Evolutionary conservation across 2,797 vertebrate genomes (phyloP).

Genomic region (Danio choprae): DNA sequence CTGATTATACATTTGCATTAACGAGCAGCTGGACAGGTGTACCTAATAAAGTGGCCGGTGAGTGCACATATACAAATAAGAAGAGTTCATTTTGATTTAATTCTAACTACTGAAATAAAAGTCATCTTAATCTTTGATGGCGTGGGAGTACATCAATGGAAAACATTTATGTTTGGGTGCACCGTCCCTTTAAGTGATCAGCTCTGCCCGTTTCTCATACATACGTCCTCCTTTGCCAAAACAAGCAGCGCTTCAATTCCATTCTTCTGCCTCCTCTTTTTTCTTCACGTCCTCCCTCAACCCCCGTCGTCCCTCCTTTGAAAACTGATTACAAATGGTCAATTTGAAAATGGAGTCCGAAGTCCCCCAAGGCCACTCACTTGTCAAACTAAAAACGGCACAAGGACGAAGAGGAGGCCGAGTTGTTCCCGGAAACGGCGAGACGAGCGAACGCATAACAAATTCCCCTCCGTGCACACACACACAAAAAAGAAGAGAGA

Average conservation of each 20-base stretch:
- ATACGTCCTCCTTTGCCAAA: constrained; percentile 24
- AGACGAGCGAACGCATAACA: constrained; percentile 75
- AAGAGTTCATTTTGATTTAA: too few relatives aligned
- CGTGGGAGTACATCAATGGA: too few relatives aligned
- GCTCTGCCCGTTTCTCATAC: neutral
- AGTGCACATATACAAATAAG: too few relatives aligned
- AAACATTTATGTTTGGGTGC: neutral
- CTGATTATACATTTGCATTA: too few relatives aligned
- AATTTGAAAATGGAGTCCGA: constrained; percentile 84
- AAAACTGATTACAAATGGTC: constrained; percentile 85
- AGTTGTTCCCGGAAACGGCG: constrained; percentile 63
- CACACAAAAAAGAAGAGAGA: constrained; percentile 60
- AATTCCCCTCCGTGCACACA: constrained; percentile 67
- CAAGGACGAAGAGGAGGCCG: constrained; percentile 77
- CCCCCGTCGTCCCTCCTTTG: constrained; percentile 63
- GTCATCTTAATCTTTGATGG: too few relatives aligned
- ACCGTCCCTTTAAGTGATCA: constrained; percentile 19
- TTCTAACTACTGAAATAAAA: too few relatives aligned
- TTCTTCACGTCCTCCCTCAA: constrained; percentile 32
- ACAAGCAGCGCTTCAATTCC: constrained; percentile 48
- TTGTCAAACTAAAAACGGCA: constrained; percentile 82
- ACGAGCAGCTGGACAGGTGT: too few relatives aligned
- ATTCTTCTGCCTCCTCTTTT: constrained; percentile 61
- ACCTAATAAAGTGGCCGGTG: too few relatives aligned
- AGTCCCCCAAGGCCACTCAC: constrained; percentile 80